A percentile compares a stretch with the other conserved stretches of the same genome.
These are phyloP conservation scores for Leptodactylus fallax DNA, from an alignment of 2,797 vertebrate species.

Conservation along the genomic window DNA sequence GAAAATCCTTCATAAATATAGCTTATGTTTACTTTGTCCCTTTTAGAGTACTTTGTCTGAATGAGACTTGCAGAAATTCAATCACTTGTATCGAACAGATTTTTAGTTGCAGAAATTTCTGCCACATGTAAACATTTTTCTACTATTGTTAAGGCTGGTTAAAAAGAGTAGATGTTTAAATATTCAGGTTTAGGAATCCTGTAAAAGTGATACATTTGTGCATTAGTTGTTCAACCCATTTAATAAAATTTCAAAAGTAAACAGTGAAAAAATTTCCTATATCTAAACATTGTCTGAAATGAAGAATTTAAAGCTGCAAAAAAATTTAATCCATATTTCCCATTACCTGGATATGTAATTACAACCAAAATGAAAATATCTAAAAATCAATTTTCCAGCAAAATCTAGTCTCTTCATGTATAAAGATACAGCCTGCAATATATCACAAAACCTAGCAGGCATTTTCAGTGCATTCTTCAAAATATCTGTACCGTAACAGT, in stretches of 20 bases:
- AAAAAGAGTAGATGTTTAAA: background rate
- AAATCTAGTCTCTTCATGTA: background rate
- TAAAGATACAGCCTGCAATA: background rate
- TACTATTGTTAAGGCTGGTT: background rate
- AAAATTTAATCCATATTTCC: background rate
- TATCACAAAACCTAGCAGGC: constrained; percentile 12
- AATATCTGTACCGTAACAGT: constrained; percentile 29
- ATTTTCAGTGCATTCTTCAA: constrained; percentile 11
- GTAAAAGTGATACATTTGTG: background rate
- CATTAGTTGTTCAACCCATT: background rate
- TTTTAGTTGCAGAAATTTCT: background rate
- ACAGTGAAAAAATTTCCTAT: background rate
- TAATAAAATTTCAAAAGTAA: background rate
- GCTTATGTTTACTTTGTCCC: too few species aligned
- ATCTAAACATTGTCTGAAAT: background rate
- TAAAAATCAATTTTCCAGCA: constrained; percentile 3
- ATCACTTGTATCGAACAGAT: background rate
- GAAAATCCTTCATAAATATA: too few species aligned
- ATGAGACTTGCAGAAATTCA: background rate
- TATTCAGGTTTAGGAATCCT: background rate
- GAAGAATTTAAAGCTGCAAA: background rate
- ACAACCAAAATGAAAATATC: background rate
- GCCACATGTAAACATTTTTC: background rate
- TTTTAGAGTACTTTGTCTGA: background rate
- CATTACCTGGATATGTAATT: constrained; percentile 11